A percentile compares a stretch with the other conserved stretches of the same genome.
Conservation (phyloP, 2,113 vertebrate species). For the Nannospalax galili region DNA sequence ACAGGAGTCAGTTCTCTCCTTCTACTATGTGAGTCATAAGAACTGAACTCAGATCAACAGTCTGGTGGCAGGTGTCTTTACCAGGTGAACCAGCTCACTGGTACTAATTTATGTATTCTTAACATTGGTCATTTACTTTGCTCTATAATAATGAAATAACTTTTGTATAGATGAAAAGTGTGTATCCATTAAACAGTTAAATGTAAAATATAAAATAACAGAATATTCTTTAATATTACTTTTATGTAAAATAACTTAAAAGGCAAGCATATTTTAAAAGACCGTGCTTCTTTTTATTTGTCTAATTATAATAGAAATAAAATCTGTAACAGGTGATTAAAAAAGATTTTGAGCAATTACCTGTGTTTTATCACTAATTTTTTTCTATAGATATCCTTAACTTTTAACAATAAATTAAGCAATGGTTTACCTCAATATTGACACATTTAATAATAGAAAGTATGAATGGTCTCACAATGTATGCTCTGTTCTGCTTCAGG, state of each 20-base stretch:
- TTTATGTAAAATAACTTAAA: neutral
- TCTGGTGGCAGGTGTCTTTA: neutral
- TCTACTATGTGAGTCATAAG: too few species aligned
- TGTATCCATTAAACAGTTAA: neutral
- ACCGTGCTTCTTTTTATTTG: neutral
- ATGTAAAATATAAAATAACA: neutral
- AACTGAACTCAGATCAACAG: neutral
- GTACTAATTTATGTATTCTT: neutral
- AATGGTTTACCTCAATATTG: neutral
- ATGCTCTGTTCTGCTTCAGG: neutral
- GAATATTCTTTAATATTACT: neutral
- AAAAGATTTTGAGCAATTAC: neutral
- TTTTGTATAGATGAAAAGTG: accelerated
- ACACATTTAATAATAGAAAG: neutral
- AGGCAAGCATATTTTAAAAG: neutral
- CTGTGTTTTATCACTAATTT: neutral
- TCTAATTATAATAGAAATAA: conserved; percentile 24
- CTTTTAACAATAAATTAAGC: neutral
- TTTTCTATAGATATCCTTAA: neutral
- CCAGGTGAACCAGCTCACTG: too few species aligned
- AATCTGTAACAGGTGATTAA: conserved; percentile 1
- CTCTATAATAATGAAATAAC: conserved; percentile 62
- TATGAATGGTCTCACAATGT: neutral
- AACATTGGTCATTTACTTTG: neutral
- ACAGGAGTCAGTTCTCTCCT: neutral